Evolutionary conservation across 2,113 vertebrate genomes (phyloP).

Genomic region (Prinia subflava): DNA sequence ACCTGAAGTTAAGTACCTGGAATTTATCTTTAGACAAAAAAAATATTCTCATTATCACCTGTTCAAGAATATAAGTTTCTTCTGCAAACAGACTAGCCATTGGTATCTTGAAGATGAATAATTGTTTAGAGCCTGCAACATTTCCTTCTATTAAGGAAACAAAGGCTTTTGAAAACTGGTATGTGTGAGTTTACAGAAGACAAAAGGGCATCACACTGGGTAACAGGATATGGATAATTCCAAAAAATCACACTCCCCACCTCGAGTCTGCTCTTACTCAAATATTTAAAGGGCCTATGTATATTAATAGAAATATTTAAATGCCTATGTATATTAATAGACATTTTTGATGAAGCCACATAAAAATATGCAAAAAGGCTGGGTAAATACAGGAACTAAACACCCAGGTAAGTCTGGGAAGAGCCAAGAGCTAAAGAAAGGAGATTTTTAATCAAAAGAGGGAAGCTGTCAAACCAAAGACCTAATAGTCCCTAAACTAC

Average conservation of each 20-base stretch:
- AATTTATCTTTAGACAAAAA: background rate
- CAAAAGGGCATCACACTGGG: background rate
- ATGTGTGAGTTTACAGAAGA: background rate
- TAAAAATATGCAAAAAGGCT: background rate
- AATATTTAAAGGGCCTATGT: background rate
- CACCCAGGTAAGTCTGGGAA: background rate
- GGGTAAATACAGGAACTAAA: background rate
- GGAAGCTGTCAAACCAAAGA: background rate
- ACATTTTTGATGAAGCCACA: background rate
- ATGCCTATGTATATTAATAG: background rate
- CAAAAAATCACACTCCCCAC: background rate
- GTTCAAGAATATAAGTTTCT: background rate
- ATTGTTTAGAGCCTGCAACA: background rate
- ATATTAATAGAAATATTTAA: background rate
- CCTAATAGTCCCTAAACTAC: background rate
- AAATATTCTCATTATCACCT: background rate
- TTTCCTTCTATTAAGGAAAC: background rate
- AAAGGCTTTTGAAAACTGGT: background rate
- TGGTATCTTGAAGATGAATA: background rate
- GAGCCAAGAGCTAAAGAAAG: background rate
- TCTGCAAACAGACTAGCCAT: background rate
- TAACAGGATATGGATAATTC: background rate
- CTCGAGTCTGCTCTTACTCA: background rate
- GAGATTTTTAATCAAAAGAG: background rate
- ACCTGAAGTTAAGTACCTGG: background rate